Evolutionary conservation across 1,140 invertebrate species (phyloP), one percentile per base, ranked within the genome.

Genomic region (Holcopasites calliopsidis): DNA sequence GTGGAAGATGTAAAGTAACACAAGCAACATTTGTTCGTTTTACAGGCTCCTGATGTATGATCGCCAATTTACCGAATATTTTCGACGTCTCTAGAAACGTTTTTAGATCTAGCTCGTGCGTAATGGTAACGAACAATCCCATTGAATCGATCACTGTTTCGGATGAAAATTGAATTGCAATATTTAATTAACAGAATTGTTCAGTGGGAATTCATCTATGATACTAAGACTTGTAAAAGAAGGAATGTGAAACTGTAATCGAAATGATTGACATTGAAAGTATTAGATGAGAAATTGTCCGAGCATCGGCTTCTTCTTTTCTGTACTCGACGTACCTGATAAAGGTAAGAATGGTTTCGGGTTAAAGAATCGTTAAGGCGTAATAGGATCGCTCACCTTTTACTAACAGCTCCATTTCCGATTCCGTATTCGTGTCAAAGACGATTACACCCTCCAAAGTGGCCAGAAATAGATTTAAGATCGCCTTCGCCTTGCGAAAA

Each of bases 11-110:
- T 35, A 26, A 28, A 2, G 74, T 61, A 10, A 90, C 70, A 3
- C 65, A 75, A 0, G 47, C 21, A 5, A 50, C 42, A 0, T 79
- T 83, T 7, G 49, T 62, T 21, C 66, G 60, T 52, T 86, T 89
- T 3, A 90, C 76, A n/a, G 76, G 35, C 0, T 21, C n/a, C 31
- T 78, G 61, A n/a, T 90, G 61, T 21, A 26, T 69, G 0, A 86
- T 69, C 0, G 84, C 78, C 28, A 91, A 57, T 79, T 88, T 91
- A 4, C 79, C 85, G 50, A 91, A 91, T 16, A 69, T 58, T 79
- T 87, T 90, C 73, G 87, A 88, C 21, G 86, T 77, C 52, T 88
- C 88, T 10, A 87, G 80, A 10, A 88, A 83, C 7, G 87, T 87
- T 68, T 88, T 90, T 3, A 85, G 38, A 26, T 90, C 89, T 62